Evolutionary conservation across 2,888 invertebrate genomes (phyloP).

Genomic region (Nomada flava): DNA sequence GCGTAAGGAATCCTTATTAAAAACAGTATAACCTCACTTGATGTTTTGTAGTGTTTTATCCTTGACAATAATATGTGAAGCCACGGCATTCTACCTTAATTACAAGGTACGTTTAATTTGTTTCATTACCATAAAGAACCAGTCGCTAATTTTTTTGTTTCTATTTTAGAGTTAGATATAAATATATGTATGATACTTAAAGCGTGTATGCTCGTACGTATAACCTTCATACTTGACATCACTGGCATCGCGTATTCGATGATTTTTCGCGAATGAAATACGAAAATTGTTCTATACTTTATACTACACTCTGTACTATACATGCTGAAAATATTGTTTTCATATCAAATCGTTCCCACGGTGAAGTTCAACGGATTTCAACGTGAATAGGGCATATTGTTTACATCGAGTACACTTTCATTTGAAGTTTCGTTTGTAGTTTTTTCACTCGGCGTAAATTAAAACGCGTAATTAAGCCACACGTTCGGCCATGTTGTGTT

Average conservation of each 20-base stretch:
- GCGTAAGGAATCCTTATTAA: slow-evolving; percentile 48
- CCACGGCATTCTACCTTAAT: slow-evolving; percentile 1
- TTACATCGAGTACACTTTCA: slow-evolving; percentile 14
- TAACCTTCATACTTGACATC: slow-evolving; percentile 46
- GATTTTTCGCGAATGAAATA: slow-evolving; percentile 40
- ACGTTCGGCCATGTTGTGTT: slow-evolving; percentile 72
- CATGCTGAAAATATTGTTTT: slow-evolving; percentile 2
- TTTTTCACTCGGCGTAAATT: not conserved
- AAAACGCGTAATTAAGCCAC: slow-evolving; percentile 35
- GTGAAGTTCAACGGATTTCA: not conserved
- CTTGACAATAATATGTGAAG: slow-evolving; percentile 15
- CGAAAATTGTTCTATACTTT: not conserved
- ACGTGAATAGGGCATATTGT: not conserved
- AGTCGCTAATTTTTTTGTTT: not conserved
- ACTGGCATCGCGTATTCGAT: slow-evolving; percentile 19
- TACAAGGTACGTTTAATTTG: not conserved
- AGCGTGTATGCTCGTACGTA: slow-evolving; percentile 4
- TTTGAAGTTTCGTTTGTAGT: not conserved
- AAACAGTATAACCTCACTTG: slow-evolving; percentile 56
- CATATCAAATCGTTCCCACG: not conserved
- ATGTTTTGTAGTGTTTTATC: slow-evolving; percentile 17
- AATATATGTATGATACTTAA: not conserved
- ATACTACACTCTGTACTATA: not conserved
- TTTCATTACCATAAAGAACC: slow-evolving; percentile 9
- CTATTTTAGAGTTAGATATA: not conserved